Base-by-base conservation (phyloP, 1,140 invertebrate genomes). In the Radopholus similis region DNA sequence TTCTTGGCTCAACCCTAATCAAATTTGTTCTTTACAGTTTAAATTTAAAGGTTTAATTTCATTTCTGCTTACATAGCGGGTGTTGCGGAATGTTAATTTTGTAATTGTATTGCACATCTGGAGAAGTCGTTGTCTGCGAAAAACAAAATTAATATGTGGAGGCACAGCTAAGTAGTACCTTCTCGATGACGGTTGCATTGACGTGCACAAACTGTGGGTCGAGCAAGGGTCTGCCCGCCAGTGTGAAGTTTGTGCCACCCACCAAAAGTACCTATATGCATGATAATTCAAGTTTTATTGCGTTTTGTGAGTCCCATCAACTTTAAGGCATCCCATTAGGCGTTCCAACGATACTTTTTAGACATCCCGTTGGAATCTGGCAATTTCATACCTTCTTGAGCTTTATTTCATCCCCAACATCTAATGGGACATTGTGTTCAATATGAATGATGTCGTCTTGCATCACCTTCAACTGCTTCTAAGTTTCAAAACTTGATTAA, bases 341-440 rank as follows among this genome's bases (percentile, higher is more conserved):
- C 6, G 13, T 51, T 26, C 47, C 47, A 1, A n/a, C 38, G 38
- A 40, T n/a, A 40, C n/a, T 40, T 40, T 40, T 40, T 40, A 40
- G 3, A 1, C 5, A n/a, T n/a, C 9, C 26, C 26, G n/a, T 9
- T 0, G n/a, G 9, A 3, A 21, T 37, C n/a, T 57, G 6, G 15
- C 28, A 0, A 23, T 0, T 15, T 15, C 11, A 15, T 30, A 78
- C 77, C 67, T 80, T 80, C 38, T 82, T 77, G 40, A 80, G 53
- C 54, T 77, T 76, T 35, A 80, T 82, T 64, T 70, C 49, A 21
- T 80, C 80, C n/a, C 80, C 77, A 57, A 82, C 64, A 51, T 77
- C 64, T 11, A 82, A 28, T 1, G 72, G 75, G 13, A 66, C 42
- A 64, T 77, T 77, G 28, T 78, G 70, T 40, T 82, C 71, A n/a